Conservation (phyloP, 2,888 invertebrate species). For the Gryllus longicercus region DNA sequence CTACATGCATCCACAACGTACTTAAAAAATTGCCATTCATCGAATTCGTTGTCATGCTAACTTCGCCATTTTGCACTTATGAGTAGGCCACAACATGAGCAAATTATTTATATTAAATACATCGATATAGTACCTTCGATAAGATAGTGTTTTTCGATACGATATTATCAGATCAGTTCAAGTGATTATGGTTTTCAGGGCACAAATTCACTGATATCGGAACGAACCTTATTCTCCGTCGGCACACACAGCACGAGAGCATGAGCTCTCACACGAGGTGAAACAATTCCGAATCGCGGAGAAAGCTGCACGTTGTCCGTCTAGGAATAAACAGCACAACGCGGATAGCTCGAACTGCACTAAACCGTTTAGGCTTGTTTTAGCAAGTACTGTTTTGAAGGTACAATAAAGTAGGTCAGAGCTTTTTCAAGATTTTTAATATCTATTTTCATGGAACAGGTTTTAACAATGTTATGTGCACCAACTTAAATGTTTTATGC, state of each 20-base stretch:
- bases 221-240: background rate
- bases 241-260: background rate
- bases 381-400: no score
- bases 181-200: background rate
- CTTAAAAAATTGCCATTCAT: background rate
- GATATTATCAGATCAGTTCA: background rate
- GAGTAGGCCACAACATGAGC: constrained; percentile 25
- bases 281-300: no score
- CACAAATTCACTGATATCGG: background rate
- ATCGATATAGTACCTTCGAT: constrained; percentile 17
- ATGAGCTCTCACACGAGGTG: background rate
- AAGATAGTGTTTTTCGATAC: background rate
- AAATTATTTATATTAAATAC: constrained; percentile 19
- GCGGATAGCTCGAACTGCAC: no score
- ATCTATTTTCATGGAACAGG: background rate
- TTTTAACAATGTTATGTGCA: constrained; percentile 9
- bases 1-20: background rate
- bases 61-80: constrained; percentile 28
- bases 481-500: background rate
- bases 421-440: background rate
- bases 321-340: no score
- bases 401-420: no score
- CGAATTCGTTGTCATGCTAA: constrained; percentile 20
- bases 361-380: no score
- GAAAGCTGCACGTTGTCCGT: no score